phyloP scores from a whole-genome alignment of 2,113 vertebrate genomes.

The Romanogobio albipinnatus region DNA sequence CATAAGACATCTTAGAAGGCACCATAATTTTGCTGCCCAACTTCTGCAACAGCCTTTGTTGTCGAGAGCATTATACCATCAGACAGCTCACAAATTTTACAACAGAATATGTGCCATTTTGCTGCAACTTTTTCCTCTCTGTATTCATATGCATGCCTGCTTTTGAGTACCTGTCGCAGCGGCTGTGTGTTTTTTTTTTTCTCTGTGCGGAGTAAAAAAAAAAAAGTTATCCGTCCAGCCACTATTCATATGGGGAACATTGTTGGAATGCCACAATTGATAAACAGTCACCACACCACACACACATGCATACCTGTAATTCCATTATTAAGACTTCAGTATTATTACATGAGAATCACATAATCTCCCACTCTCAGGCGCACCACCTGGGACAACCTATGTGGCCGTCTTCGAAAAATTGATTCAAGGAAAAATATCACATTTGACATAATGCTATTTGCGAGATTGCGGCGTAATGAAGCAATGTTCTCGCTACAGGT shows the following conservation, averaged over 20 bases:
- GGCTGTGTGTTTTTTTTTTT: neutral
- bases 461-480: neutral
- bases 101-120: neutral
- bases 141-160: neutral
- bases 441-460: conserved; percentile 26
- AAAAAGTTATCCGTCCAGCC: conserved; percentile 19
- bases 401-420: neutral
- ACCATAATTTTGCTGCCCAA: neutral
- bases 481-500: neutral
- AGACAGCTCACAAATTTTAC: neutral
- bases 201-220: neutral
- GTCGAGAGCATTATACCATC: neutral
- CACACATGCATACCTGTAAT: neutral
- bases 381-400: conserved; percentile 32
- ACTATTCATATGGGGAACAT: neutral
- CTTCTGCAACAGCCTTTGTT: neutral
- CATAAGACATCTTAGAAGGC: neutral
- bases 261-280: neutral
- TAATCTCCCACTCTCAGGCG: conserved; percentile 4
- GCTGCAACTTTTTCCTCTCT: conserved; percentile 34
- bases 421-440: conserved; percentile 14
- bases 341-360: conserved; percentile 34
- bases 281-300: neutral
- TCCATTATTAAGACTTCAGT: neutral
- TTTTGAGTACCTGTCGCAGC: neutral